Evolutionary conservation across 2,113 vertebrate genomes (phyloP).

Genomic region (Halichoerus grypus): DNA sequence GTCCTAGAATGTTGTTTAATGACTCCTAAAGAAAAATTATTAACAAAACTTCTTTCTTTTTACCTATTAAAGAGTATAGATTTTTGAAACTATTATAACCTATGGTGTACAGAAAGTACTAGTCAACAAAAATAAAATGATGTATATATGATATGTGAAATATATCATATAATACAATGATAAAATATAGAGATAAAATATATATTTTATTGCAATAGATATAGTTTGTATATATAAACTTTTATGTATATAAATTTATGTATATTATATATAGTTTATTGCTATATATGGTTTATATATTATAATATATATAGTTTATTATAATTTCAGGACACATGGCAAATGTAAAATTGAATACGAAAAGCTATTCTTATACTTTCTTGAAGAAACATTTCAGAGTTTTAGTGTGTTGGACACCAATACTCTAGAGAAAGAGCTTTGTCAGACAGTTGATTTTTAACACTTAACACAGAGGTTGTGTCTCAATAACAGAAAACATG

Average conservation of each 20-base stretch:
- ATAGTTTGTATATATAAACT: neutral
- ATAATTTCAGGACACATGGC: neutral
- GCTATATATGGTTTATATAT: neutral
- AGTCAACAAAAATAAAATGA: neutral
- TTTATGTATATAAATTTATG: neutral
- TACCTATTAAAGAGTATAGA: neutral
- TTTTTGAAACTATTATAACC: neutral
- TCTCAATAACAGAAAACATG: neutral
- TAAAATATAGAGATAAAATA: no score
- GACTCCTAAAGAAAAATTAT: neutral
- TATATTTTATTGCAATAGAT: neutral
- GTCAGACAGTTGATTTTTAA: neutral
- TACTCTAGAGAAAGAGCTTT: neutral
- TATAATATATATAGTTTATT: neutral
- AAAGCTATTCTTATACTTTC: neutral
- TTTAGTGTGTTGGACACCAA: neutral
- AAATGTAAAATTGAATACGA: neutral
- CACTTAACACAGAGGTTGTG: neutral
- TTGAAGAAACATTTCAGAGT: neutral
- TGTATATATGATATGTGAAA: neutral
- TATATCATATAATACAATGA: no score
- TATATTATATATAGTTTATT: neutral
- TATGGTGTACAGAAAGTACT: neutral
- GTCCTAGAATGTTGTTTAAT: neutral
- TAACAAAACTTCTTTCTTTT: neutral